Percentiles rank a stretch among this genome's conserved stretches.
These are phyloP conservation scores for Phallusia fumigata DNA, from an alignment of 23 tunicate species.

Conservation along the genomic window DNA sequence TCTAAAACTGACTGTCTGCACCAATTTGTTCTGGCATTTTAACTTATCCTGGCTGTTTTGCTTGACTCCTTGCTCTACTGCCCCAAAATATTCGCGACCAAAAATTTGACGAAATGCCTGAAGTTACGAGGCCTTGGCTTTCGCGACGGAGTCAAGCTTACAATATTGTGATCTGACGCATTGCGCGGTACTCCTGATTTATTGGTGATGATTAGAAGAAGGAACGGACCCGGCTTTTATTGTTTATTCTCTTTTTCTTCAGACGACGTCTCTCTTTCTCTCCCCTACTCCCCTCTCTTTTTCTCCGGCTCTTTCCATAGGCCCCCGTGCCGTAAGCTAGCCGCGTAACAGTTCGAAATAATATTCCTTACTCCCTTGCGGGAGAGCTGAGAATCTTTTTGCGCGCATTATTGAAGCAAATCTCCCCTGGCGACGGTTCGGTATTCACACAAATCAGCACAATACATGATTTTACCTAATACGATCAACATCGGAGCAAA, in stretches of 20 bases:
- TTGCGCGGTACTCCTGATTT: constrained; percentile 5
- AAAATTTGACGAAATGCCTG: neutral
- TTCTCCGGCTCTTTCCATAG: neutral
- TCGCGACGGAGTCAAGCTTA: neutral
- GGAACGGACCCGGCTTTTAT: neutral
- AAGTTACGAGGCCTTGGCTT: neutral
- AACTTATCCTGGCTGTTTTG: too few relatives aligned
- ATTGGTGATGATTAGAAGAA: constrained; percentile 8
- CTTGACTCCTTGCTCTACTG: too few relatives aligned
- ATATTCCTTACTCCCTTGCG: neutral
- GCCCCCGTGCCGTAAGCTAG: constrained; percentile 10
- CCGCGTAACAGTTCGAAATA: neutral
- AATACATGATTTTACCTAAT: neutral
- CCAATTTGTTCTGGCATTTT: too few relatives aligned
- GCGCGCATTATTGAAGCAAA: neutral
- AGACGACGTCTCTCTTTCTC: neutral
- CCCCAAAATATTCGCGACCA: too few relatives aligned
- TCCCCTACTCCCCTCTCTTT: neutral
- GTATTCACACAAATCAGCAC: neutral
- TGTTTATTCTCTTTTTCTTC: neutral
- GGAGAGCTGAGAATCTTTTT: neutral
- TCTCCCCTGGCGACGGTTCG: neutral
- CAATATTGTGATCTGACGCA: constrained; percentile 5
- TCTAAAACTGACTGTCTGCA: too few relatives aligned
- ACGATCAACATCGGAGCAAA: neutral